phyloP scores from a whole-genome alignment of 2,888 invertebrate genomes.

The Athripsodes cinereus region DNA sequence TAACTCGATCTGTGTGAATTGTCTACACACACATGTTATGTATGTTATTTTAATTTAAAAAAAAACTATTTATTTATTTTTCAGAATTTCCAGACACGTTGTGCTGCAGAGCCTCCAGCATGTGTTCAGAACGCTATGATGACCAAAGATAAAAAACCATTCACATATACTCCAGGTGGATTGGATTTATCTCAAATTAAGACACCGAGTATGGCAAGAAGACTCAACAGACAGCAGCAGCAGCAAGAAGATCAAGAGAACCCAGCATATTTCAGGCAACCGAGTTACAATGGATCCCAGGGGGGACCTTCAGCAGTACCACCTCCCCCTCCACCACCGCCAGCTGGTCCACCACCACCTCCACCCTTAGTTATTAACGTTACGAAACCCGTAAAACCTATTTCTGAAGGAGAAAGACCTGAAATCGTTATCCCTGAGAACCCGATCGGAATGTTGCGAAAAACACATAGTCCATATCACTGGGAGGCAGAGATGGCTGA shows the following conservation, averaged over 20 bases:
- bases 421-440: constrained; percentile 71
- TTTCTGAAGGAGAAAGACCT: constrained; percentile 55
- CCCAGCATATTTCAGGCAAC: constrained; percentile 33
- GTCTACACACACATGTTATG: no score
- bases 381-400: constrained; percentile 42
- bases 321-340: constrained; percentile 44
- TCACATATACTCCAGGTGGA: constrained; percentile 94
- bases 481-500: constrained; percentile 57
- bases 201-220: constrained; percentile 83
- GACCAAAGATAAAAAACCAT: constrained; percentile 94
- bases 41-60: neutral
- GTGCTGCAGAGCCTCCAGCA: constrained; percentile 66
- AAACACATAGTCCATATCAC: constrained; percentile 62
- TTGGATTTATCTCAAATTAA: constrained; percentile 84
- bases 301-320: constrained; percentile 37
- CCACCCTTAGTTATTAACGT: constrained; percentile 53
- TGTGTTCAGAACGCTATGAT: constrained; percentile 92
- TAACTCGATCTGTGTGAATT: neutral
- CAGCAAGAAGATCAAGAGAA: constrained; percentile 53
- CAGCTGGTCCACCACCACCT: constrained; percentile 53
- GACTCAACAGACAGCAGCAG: constrained; percentile 59
- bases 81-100: constrained; percentile 43
- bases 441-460: constrained; percentile 62
- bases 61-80: constrained; percentile 3
- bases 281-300: constrained; percentile 28